phyloP scores from a whole-genome alignment of 2,888 invertebrate genomes.

The Seira ritae region DNA sequence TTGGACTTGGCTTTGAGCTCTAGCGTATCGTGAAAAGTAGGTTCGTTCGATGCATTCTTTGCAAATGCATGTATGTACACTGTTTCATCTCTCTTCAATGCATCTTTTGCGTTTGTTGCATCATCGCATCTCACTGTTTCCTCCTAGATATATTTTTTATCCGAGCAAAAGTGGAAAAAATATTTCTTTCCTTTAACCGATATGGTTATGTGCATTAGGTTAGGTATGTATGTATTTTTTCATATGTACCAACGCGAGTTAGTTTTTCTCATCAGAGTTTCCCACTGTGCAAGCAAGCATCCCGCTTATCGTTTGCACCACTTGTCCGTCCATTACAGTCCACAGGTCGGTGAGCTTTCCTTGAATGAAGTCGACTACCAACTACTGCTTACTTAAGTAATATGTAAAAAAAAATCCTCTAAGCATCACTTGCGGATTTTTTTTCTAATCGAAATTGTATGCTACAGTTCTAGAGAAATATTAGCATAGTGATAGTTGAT shows the following conservation, averaged over 20 bases:
- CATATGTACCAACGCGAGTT: neutral
- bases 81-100: conserved; percentile 11
- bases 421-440: neutral
- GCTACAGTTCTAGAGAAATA: conserved; percentile 1
- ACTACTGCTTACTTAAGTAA: conserved; percentile 7
- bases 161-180: neutral
- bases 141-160: neutral
- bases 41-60: neutral
- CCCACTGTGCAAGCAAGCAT: neutral
- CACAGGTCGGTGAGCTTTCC: conserved; percentile 2
- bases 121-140: neutral
- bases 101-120: conserved; percentile 7
- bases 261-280: neutral
- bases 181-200: too few relatives aligned
- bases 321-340: neutral
- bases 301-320: neutral
- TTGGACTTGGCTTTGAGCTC: conserved; percentile 18
- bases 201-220: neutral
- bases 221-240: too few relatives aligned
- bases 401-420: neutral
- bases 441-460: conserved; percentile 17
- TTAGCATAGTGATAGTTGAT: too few relatives aligned
- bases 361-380: neutral
- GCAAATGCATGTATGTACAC: conserved; percentile 3
- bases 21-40: neutral